These are phyloP conservation scores for Cantharis flavilabris DNA, from an alignment of 2,888 invertebrate genomes.

Conservation along the genomic window DNA sequence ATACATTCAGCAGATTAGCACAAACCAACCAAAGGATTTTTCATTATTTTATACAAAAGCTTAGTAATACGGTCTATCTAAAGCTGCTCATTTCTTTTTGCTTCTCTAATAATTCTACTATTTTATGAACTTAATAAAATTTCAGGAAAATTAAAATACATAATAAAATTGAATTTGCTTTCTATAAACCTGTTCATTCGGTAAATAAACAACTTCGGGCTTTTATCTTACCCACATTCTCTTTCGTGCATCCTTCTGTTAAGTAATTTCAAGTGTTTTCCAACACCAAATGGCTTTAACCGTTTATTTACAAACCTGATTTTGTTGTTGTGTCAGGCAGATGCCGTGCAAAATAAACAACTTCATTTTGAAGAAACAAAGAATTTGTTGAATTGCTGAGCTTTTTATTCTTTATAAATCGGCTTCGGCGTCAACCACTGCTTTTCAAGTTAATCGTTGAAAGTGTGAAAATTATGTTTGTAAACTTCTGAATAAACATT, in stretches of 20 bases:
- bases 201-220: background rate
- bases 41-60: background rate
- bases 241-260: slow-evolving; percentile 2
- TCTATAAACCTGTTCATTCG: background rate
- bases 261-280: slow-evolving; percentile 12
- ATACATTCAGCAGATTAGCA: background rate
- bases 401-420: background rate
- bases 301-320: slow-evolving; percentile 12
- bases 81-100: background rate
- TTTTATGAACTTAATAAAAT: background rate
- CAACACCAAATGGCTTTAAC: slow-evolving; percentile 9
- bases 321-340: background rate
- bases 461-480: background rate
- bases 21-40: background rate
- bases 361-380: background rate
- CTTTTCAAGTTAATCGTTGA: background rate
- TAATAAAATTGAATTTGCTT: background rate
- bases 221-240: slow-evolving; percentile 1
- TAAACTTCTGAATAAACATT: background rate
- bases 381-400: background rate
- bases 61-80: background rate
- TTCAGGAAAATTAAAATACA: background rate
- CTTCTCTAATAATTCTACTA: background rate
- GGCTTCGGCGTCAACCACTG: background rate
- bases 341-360: slow-evolving; percentile 4